Conservation (phyloP, 2,113 vertebrate genomes). For the Oreocharis arfaki region DNA sequence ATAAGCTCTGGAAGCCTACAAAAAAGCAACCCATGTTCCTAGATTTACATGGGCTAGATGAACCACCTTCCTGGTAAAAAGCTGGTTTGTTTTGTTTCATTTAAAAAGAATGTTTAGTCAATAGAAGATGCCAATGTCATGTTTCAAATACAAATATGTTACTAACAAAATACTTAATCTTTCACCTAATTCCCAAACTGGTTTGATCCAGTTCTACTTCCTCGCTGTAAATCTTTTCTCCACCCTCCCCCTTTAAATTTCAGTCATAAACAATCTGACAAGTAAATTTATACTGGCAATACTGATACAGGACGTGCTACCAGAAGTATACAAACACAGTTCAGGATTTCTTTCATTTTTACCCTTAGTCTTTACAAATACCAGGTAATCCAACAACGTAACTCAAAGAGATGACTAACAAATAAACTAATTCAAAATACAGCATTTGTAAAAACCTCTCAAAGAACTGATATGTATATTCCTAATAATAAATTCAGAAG, state of each 20-base stretch:
- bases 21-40: not conserved
- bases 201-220: not conserved
- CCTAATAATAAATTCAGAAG: not conserved
- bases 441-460: not conserved
- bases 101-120: slow-evolving; percentile 18
- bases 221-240: not conserved
- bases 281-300: not conserved
- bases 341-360: not conserved
- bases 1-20: not conserved
- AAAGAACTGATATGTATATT: not conserved
- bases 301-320: not conserved
- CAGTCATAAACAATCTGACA: not conserved
- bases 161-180: not conserved
- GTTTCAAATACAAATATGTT: slow-evolving; percentile 29
- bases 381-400: not conserved
- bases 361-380: not conserved
- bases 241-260: not conserved
- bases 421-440: not conserved
- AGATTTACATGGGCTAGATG: not conserved
- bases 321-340: not conserved
- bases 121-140: not conserved
- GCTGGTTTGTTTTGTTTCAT: not conserved
- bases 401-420: not conserved
- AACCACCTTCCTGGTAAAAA: not conserved
- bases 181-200: not conserved